phyloP scores from a whole-genome alignment of 2,888 invertebrate species.

The Euphydryas editha region DNA sequence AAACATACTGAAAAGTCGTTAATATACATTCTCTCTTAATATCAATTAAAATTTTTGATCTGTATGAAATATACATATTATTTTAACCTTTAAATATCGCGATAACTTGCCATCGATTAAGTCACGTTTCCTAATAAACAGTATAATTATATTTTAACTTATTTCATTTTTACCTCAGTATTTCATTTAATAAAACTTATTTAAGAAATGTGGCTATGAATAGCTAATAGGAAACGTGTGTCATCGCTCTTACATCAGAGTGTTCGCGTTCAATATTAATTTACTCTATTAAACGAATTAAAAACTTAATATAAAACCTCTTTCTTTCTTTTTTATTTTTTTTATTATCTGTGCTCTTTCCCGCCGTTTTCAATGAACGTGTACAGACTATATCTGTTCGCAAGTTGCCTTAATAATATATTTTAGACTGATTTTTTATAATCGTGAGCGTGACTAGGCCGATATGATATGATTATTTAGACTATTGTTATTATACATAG shows the following conservation, averaged over 20 bases:
- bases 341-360: slow-evolving; percentile 4
- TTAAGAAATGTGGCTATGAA: not conserved
- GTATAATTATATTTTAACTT: not conserved
- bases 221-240: slow-evolving; percentile 10
- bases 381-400: slow-evolving; percentile 38
- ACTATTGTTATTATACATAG: slow-evolving; percentile 25
- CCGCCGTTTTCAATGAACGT: slow-evolving; percentile 24
- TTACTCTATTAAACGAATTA: not conserved
- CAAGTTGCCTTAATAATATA: slow-evolving; percentile 84
- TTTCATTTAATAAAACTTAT: not conserved
- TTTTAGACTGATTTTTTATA: slow-evolving; percentile 87
- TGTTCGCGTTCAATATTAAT: slow-evolving; percentile 3
- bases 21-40: not conserved
- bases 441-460: slow-evolving; percentile 53
- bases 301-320: not conserved
- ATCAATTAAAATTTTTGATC: not conserved
- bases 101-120: slow-evolving; percentile 11
- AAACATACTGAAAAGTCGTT: not conserved
- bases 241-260: not conserved
- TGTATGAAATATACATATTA: slow-evolving; percentile 1
- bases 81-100: not conserved
- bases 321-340: not conserved
- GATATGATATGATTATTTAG: slow-evolving; percentile 24
- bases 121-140: slow-evolving; percentile 11
- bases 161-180: not conserved